phyloP scores from a whole-genome alignment of 2,888 invertebrate species.

The Drosophila atripex region DNA sequence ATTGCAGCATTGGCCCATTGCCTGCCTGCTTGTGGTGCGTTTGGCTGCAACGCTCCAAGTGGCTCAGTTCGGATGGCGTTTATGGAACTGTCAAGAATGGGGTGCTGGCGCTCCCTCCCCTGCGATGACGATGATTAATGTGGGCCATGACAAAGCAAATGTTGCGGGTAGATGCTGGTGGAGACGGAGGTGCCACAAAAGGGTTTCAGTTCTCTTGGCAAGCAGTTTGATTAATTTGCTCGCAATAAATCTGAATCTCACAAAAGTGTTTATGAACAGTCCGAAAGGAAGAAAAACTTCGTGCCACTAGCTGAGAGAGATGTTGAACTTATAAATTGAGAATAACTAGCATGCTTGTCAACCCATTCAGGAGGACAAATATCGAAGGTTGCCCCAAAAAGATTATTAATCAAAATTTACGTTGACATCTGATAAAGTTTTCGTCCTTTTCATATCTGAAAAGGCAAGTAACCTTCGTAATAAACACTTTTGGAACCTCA shows the following conservation, averaged over 20 bases:
- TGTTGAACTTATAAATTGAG: constrained; percentile 24
- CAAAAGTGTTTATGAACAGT: constrained; percentile 34
- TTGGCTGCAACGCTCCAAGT: constrained; percentile 63
- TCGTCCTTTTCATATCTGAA: not conserved
- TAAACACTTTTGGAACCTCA: no score
- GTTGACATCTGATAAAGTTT: constrained; percentile 37
- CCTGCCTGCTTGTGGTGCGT: constrained; percentile 74
- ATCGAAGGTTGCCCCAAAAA: constrained; percentile 4
- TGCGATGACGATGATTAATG: constrained; percentile 74
- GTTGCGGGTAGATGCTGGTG: constrained; percentile 49
- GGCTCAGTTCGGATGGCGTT: constrained; percentile 55
- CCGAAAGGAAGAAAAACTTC: not conserved
- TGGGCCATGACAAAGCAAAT: constrained; percentile 74
- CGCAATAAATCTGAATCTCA: constrained; percentile 40
- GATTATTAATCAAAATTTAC: constrained; percentile 35
- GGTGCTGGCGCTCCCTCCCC: constrained; percentile 27
- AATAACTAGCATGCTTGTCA: constrained; percentile 32
- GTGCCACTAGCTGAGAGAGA: constrained; percentile 10
- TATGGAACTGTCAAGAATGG: constrained; percentile 70
- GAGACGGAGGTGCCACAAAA: constrained; percentile 18
- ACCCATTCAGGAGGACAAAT: constrained; percentile 29
- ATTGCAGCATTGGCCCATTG: constrained; percentile 58
- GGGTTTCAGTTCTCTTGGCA: constrained; percentile 6
- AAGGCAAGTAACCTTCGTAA: no score
- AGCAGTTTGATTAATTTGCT: constrained; percentile 43